Conservation (phyloP, 2,113 vertebrate species). For the Charadrius vociferus region DNA sequence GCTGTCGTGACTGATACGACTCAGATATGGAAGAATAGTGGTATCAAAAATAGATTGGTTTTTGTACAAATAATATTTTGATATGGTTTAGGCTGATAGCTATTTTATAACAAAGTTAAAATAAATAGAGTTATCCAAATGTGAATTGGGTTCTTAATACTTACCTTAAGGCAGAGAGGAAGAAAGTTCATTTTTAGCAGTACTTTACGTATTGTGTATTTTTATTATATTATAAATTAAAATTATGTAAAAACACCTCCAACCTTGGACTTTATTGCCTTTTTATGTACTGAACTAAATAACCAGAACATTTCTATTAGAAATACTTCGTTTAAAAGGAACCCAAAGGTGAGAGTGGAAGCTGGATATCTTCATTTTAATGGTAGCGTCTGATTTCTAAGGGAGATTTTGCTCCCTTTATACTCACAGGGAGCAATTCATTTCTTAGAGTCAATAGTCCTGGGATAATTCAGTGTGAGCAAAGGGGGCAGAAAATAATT, state of each 20-base stretch:
- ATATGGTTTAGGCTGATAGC: background rate
- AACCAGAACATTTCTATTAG: conserved; percentile 28
- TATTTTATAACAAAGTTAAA: conserved; percentile 8
- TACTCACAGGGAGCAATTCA: background rate
- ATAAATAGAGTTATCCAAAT: background rate
- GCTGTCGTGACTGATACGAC: background rate
- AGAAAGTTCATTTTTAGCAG: conserved; percentile 2
- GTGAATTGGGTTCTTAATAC: background rate
- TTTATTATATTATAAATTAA: conserved; percentile 47
- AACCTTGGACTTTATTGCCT: background rate
- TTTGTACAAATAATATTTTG: background rate
- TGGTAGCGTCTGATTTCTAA: background rate
- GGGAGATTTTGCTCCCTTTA: conserved; percentile 1
- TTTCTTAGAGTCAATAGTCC: conserved; percentile 11
- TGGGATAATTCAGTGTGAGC: background rate
- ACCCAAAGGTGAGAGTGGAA: background rate
- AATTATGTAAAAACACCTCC: conserved; percentile 24
- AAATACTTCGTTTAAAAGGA: background rate
- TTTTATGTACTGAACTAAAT: conserved; percentile 35
- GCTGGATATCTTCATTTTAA: background rate
- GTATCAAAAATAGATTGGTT: background rate
- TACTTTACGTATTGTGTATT: background rate
- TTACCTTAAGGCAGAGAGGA: background rate
- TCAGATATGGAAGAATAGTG: background rate
- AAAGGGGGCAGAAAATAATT: background rate